Percentiles rank a stretch among this genome's conserved stretches.
Evolutionary conservation across 2,113 vertebrate species (phyloP).

Genomic region (Clarias gariepinus): DNA sequence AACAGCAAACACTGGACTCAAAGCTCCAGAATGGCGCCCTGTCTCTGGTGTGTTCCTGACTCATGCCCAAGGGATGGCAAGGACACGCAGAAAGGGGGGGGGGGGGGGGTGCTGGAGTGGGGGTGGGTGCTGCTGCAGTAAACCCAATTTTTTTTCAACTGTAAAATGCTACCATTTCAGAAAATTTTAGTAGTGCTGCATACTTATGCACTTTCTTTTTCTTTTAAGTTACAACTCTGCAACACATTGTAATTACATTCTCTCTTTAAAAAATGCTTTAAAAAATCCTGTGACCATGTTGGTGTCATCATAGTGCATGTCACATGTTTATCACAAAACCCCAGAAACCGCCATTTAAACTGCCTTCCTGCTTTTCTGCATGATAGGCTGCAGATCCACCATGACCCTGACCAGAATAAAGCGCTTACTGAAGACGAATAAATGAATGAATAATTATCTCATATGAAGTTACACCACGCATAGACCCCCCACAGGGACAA

Average conservation of each 20-base stretch:
- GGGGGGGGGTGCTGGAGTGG: too few relatives aligned
- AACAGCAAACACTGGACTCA: not conserved
- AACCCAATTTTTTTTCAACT: not conserved
- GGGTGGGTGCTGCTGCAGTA: not conserved
- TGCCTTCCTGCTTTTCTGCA: not conserved
- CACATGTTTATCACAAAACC: not conserved
- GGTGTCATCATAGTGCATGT: not conserved
- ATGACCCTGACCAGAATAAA: not conserved
- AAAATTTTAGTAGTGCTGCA: not conserved
- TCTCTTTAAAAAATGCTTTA: not conserved
- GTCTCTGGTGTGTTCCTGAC: not conserved
- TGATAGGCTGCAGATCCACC: not conserved
- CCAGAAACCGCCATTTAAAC: not conserved
- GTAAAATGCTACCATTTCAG: not conserved
- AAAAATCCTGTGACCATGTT: not conserved
- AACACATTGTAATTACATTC: not conserved
- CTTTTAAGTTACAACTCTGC: not conserved
- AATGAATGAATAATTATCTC: slow-evolving; percentile 16
- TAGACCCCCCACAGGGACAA: not conserved
- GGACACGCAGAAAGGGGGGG: not conserved
- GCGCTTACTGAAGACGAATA: not conserved
- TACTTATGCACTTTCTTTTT: not conserved
- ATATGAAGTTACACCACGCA: not conserved
- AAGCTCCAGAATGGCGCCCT: not conserved
- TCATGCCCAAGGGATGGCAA: not conserved